A percentile compares a stretch with the other conserved stretches of the same genome.
Evolutionary conservation across 2,113 vertebrate genomes (phyloP).

Genomic region (Pontoporia blainvillei): DNA sequence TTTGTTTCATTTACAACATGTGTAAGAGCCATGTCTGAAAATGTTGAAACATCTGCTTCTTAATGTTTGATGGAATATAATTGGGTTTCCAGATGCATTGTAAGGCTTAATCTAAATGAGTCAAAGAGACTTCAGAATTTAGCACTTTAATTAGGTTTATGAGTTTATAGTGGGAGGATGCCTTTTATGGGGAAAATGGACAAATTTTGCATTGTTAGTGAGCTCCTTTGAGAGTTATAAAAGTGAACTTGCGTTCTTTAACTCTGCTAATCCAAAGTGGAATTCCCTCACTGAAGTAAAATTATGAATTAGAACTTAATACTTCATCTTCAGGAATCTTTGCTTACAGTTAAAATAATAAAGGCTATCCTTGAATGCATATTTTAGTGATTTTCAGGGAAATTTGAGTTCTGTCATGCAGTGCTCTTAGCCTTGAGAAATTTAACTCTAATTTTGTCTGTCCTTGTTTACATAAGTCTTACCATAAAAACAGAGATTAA

Average conservation of each 20-base stretch:
- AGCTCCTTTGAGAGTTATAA: conserved; percentile 8
- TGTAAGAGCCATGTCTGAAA: neutral
- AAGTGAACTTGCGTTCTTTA: neutral
- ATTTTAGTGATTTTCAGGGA: conserved; percentile 25
- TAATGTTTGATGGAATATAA: neutral
- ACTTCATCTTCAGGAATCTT: neutral
- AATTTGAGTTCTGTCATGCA: neutral
- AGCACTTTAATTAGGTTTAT: neutral
- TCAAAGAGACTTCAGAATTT: neutral
- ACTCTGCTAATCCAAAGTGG: neutral
- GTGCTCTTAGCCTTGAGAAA: neutral
- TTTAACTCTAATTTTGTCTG: conserved; percentile 13
- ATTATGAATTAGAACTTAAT: neutral
- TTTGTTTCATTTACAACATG: conserved; percentile 14
- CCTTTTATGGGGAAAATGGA: conserved; percentile 1
- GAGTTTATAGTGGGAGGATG: neutral
- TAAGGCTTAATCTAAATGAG: neutral
- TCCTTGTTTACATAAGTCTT: conserved; percentile 4
- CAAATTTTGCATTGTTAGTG: neutral
- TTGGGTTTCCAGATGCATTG: neutral
- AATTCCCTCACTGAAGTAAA: conserved; percentile 19
- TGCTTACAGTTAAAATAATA: conserved; percentile 11
- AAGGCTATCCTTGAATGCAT: neutral
- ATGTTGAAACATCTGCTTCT: neutral
- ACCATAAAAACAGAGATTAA: conserved; percentile 15